Evolutionary conservation across 2,797 vertebrate species (phyloP), one percentile per base, ranked within the genome.

Genomic region (Acanthis flammea): DNA sequence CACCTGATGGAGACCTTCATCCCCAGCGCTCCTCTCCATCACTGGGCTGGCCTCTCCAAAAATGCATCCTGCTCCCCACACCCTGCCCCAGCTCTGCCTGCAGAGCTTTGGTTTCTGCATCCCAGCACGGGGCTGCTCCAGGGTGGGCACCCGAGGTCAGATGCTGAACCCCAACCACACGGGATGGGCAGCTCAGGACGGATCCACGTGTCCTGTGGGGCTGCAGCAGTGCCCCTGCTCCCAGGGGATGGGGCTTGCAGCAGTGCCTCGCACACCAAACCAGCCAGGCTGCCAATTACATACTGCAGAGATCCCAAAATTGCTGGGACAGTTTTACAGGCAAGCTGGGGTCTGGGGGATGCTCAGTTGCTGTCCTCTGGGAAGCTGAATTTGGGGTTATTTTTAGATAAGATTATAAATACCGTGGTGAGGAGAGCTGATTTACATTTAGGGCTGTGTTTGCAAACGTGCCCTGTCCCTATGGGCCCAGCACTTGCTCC

Each of bases 1-100:
- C 94, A 6, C 94, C 94, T 89, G 95, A 96, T 93, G 95, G 95
- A 97, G 92, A 95, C 82, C 85, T 95, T 90, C 89, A 77, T 74
- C 65, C 93, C 94, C 82, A 23, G 50, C 2, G n/a, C 75, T 78
- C 57, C 54, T 63, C 92, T 92, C 78, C 79, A 75, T 85, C 62
- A n/a, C 72, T 7, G 1, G 12, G 33, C 60, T 79, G 63, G 63
- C 53, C 47, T 48, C 82, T 83, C 68, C 68, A 61, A 33, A 92
- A 37, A 53, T 2, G 33, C 41, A 17, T 74, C 68, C 70, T 25
- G 54, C 73, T 67, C 66, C 68, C 54, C 58, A 22, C 35, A 16
- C 2, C 45, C 24, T 28, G 37, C 30, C 55, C 30, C 70, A 37
- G 67, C 72, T 85, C 77, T 27, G 18, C 60, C 44, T 55, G 12